Percentiles rank a stretch among this genome's conserved stretches.
These are phyloP conservation scores for Drosophila fuyamai DNA, from an alignment of 1,140 invertebrate genomes.

Conservation along the genomic window DNA sequence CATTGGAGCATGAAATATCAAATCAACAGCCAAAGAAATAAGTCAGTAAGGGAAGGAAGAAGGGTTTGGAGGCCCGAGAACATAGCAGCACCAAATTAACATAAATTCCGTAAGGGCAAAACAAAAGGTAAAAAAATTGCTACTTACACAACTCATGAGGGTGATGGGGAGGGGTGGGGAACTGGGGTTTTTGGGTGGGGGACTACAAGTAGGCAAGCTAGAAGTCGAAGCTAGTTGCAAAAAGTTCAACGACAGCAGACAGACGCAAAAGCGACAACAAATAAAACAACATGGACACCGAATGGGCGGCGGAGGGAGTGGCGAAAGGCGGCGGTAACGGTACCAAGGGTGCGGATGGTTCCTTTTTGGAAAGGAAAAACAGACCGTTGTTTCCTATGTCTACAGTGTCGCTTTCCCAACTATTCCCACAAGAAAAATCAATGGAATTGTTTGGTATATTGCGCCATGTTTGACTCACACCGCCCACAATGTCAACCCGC, in stretches of 20 bases:
- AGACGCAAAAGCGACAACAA: conserved; percentile 40
- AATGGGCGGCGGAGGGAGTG: conserved; percentile 8
- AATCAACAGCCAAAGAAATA: conserved; percentile 51
- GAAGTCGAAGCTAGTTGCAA: conserved; percentile 65
- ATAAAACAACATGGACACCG: conserved; percentile 27
- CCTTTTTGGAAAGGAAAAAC: conserved; percentile 20
- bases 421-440: conserved; percentile 83
- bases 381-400: conserved; percentile 55
- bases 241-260: conserved; percentile 72
- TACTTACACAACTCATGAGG: conserved; percentile 34
- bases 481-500: neutral
- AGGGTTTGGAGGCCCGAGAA: conserved; percentile 27
- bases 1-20: conserved; percentile 22
- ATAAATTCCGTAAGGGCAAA: conserved; percentile 66
- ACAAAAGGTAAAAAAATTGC: conserved; percentile 30
- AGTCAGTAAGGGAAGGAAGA: conserved; percentile 15
- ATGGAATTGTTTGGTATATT: conserved; percentile 81
- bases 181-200: neutral
- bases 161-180: neutral
- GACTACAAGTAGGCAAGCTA: conserved; percentile 16
- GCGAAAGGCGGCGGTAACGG: neutral
- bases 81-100: conserved; percentile 74
- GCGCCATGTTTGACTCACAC: conserved; percentile 40
- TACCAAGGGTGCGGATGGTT: conserved; percentile 31
- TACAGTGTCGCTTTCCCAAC: conserved; percentile 51